Evolutionary conservation across 1,140 invertebrate genomes (phyloP).

Genomic region (Riptortus pedestris): DNA sequence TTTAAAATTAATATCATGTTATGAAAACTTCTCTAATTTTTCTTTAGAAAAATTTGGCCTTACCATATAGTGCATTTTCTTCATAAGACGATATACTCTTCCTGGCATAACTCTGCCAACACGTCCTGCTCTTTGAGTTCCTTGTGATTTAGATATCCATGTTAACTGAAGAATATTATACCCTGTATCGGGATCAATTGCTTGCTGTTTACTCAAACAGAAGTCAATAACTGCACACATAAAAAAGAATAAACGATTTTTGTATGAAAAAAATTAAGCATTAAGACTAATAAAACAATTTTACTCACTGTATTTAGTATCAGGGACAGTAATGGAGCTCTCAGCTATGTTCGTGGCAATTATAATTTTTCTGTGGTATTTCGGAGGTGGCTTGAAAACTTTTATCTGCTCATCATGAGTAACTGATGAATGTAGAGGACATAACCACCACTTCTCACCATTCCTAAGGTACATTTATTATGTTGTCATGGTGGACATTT

Average conservation of each 20-base stretch:
- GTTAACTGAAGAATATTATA: constrained; percentile 64
- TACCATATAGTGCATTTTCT: constrained; percentile 58
- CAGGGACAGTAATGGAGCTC: constrained; percentile 89
- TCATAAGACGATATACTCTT: constrained; percentile 75
- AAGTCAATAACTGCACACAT: constrained; percentile 79
- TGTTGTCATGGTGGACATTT: too few species aligned
- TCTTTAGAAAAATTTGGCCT: too few species aligned
- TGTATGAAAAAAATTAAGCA: background rate
- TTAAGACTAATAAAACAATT: background rate
- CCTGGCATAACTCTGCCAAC: constrained; percentile 78
- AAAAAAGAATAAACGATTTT: background rate
- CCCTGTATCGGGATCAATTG: constrained; percentile 62
- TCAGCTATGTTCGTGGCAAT: constrained; percentile 94
- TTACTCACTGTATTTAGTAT: constrained; percentile 67
- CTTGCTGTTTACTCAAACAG: constrained; percentile 77
- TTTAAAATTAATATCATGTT: too few species aligned
- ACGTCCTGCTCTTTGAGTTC: constrained; percentile 79
- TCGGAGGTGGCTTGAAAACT: constrained; percentile 50
- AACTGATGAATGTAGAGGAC: constrained; percentile 55
- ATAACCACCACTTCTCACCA: constrained; percentile 25
- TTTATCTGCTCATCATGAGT: constrained; percentile 55
- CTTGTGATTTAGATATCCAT: constrained; percentile 86
- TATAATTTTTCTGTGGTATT: constrained; percentile 69
- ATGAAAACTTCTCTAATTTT: too few species aligned
- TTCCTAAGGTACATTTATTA: too few species aligned